Conservation (phyloP, 2,797 vertebrate species). For the Staurois parvus region DNA sequence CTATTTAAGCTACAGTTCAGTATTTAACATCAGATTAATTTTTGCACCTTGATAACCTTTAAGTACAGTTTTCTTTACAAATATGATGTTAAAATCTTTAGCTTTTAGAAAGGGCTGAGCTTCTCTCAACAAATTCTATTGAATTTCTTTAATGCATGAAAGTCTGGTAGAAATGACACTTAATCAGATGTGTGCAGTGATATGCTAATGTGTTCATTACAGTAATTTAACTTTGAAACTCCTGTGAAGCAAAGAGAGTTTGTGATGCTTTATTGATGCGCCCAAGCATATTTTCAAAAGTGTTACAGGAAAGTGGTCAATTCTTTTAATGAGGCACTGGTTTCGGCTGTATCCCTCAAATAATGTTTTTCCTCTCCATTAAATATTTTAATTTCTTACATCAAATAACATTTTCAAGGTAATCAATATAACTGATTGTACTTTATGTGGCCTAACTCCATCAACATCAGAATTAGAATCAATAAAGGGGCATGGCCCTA, state of each 20-base stretch:
- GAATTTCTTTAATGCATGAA: constrained; percentile 56
- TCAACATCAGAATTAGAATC: neutral
- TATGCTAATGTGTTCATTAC: constrained; percentile 61
- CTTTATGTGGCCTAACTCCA: neutral
- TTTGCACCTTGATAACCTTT: constrained; percentile 5
- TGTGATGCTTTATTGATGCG: constrained; percentile 61
- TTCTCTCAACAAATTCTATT: constrained; percentile 41
- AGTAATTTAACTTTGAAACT: constrained; percentile 60
- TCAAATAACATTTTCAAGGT: constrained; percentile 30
- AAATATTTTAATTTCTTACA: constrained; percentile 37
- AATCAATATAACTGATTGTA: constrained; percentile 18
- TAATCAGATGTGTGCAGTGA: constrained; percentile 60
- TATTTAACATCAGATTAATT: constrained; percentile 13
- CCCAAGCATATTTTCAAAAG: constrained; percentile 43
- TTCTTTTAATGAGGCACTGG: constrained; percentile 52
- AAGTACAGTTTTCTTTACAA: constrained; percentile 43
- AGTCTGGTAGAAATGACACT: constrained; percentile 56
- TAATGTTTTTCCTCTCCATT: constrained; percentile 10
- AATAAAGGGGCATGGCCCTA: neutral
- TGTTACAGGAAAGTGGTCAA: constrained; percentile 50
- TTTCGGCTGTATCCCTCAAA: constrained; percentile 28
- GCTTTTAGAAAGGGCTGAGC: constrained; percentile 41
- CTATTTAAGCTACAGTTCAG: neutral
- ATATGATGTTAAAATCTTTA: constrained; percentile 50
- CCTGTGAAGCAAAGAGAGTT: constrained; percentile 52